Base-by-base conservation (phyloP, 2,888 invertebrate species). In the Eupithecia tripunctaria region DNA sequence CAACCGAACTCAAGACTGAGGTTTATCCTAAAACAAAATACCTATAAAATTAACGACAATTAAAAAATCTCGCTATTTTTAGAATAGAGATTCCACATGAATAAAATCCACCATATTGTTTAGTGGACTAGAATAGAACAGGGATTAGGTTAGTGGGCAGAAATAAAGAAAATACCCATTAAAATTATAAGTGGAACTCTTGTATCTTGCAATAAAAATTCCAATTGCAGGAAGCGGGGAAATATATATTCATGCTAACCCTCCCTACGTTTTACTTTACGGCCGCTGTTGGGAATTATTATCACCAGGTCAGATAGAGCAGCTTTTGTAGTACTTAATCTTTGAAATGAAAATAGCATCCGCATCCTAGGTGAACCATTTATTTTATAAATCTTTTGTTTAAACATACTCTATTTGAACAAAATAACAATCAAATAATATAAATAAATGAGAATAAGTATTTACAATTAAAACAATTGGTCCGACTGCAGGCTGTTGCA, bases 181-280 rank as follows among this genome's bases (percentile, higher is more conserved):
- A 51, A 12, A 47, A 47, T 47, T 47, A 47, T n/a, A n/a, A 47
- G n/a, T 18, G 47, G 0, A 8, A 21, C 21, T 56, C 25, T 25
- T 1, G 56, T 25, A 56, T 5, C 25, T 21, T 51, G 47, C 12
- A 25, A 14, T 56, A 14, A 12, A n/a, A 56, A 25, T 56, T 25
- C 12, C 14, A 56, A 56, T 51, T 8, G 21, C 56, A 56, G 2
- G 5, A 25, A 56, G 25, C 25, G 21, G 25, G 25, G 25, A 25
- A 25, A 56, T 0, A 25, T 29, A 60, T 7, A 7, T 15, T 29
- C 7, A 29, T 60, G 10, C 60, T 60, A 27, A 29, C 27, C 60
- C 27, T 29, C 18, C 27, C 18, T 29, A 79, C 82, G 81, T 84
- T 85, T 85, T 85, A 83, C 84, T 85, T 85, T 85, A 85, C 82